These are phyloP conservation scores for Tringa solitaria DNA, from an alignment of 2,113 vertebrate genomes.

Conservation along the genomic window DNA sequence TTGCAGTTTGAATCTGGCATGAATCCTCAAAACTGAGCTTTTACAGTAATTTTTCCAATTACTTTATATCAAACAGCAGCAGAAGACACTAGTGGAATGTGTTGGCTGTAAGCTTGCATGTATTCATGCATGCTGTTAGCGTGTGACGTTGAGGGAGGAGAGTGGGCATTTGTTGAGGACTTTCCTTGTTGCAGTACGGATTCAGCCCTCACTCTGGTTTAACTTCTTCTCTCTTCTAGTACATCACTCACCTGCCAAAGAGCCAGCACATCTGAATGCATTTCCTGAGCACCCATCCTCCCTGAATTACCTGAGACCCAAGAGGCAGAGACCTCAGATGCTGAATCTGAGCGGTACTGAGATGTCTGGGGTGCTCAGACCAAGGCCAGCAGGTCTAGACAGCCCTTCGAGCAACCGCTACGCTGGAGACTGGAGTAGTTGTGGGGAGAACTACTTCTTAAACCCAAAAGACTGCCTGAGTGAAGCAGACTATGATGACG, in stretches of 20 bases:
- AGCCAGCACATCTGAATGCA: slow-evolving; percentile 37
- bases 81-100: slow-evolving; percentile 38
- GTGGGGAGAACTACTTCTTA: slow-evolving; percentile 85
- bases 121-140: slow-evolving; percentile 57
- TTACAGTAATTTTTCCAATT: slow-evolving; percentile 25
- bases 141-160: not conserved
- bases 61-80: slow-evolving; percentile 13
- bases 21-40: slow-evolving; percentile 47
- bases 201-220: slow-evolving; percentile 2
- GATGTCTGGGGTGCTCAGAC: slow-evolving; percentile 81
- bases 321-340: slow-evolving; percentile 89
- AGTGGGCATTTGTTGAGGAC: not conserved
- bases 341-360: slow-evolving; percentile 81
- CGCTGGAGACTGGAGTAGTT: slow-evolving; percentile 95
- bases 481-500: slow-evolving; percentile 88
- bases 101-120: slow-evolving; percentile 51
- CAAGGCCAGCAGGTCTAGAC: slow-evolving; percentile 84
- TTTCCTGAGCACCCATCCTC: slow-evolving; percentile 46
- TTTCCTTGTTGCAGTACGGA: not conserved
- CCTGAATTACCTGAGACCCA: slow-evolving; percentile 80
- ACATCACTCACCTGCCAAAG: slow-evolving; percentile 70
- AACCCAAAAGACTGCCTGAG: slow-evolving; percentile 61
- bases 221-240: slow-evolving; percentile 74
- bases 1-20: slow-evolving; percentile 37
- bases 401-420: slow-evolving; percentile 96